A percentile compares a stretch with the other conserved stretches of the same genome.
Conservation (phyloP, 1,140 invertebrate genomes). For the Ceratoteleas bidentatus region DNA sequence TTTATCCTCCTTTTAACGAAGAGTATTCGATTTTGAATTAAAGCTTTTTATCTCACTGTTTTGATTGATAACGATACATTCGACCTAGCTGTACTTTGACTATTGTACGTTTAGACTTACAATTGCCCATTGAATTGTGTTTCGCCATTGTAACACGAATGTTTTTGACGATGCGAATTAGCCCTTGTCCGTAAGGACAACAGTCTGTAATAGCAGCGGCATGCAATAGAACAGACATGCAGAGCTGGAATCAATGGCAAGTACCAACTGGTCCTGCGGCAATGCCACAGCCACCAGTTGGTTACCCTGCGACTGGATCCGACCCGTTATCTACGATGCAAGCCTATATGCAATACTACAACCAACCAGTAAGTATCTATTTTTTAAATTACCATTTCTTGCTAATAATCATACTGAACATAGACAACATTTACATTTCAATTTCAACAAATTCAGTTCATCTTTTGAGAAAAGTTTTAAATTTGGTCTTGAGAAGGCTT, state of each 20-base stretch:
- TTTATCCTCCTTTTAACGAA: too few relatives aligned
- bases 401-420: too few relatives aligned
- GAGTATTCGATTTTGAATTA: too few relatives aligned
- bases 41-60: too few relatives aligned
- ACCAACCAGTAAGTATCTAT: conserved; percentile 79
- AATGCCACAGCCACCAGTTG: conserved; percentile 78
- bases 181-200: conserved; percentile 72
- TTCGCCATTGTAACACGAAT: conserved; percentile 64
- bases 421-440: too few relatives aligned
- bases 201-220: conserved; percentile 71
- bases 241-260: conserved; percentile 81
- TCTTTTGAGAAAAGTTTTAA: too few relatives aligned
- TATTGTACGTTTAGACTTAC: too few relatives aligned
- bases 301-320: conserved; percentile 74
- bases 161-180: conserved; percentile 75
- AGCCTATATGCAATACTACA: conserved; percentile 80
- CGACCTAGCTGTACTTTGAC: too few relatives aligned
- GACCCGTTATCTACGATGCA: conserved; percentile 80
- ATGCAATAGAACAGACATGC: conserved; percentile 76
- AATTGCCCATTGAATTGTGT: not conserved
- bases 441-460: too few relatives aligned
- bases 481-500: too few relatives aligned
- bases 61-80: too few relatives aligned
- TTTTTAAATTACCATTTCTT: conserved; percentile 1
- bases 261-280: conserved; percentile 74